phyloP scores from a whole-genome alignment of 2,113 vertebrate genomes.

The Beaufortia kweichowensis region DNA sequence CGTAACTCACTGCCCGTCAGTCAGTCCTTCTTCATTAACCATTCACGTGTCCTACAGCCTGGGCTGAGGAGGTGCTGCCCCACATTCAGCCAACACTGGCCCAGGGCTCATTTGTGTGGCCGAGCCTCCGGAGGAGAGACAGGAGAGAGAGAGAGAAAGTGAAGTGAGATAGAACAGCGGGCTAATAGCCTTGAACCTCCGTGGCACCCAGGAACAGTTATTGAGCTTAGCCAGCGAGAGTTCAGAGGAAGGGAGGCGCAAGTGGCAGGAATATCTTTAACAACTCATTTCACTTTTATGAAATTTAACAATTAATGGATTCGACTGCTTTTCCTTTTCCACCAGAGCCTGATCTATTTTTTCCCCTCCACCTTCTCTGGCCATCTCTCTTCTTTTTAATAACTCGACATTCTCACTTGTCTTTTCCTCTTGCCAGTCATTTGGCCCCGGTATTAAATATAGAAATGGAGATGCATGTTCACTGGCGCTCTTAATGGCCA shows the following conservation, averaged over 20 bases:
- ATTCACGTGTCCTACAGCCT: conserved; percentile 28
- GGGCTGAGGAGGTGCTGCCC: conserved; percentile 31
- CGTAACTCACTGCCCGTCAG: neutral
- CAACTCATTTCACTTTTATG: conserved; percentile 80
- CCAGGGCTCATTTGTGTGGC: conserved; percentile 69
- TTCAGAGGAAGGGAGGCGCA: conserved; percentile 47
- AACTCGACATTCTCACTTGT: conserved; percentile 27
- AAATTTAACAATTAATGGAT: conserved; percentile 81
- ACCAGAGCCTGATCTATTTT: conserved; percentile 10
- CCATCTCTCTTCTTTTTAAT: conserved; percentile 38
- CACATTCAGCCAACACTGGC: conserved; percentile 39
- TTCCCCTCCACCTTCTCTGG: conserved; percentile 19
- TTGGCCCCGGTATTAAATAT: conserved; percentile 57
- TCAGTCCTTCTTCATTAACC: conserved; percentile 24
- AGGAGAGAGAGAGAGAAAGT: conserved; percentile 34
- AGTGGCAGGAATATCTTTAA: conserved; percentile 73
- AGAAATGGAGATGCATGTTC: conserved; percentile 55
- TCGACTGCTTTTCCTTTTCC: conserved; percentile 19
- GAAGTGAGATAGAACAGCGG: conserved; percentile 42
- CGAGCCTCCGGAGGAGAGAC: conserved; percentile 61
- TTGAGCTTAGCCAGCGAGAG: conserved; percentile 55
- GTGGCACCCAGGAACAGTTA: conserved; percentile 37
- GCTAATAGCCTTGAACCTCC: conserved; percentile 63
- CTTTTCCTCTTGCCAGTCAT: conserved; percentile 43
- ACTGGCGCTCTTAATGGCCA: conserved; percentile 54